Percentiles rank a stretch among this genome's conserved stretches.
Evolutionary conservation across 2,113 vertebrate species (phyloP).

Genomic region (Orycteropus afer): DNA sequence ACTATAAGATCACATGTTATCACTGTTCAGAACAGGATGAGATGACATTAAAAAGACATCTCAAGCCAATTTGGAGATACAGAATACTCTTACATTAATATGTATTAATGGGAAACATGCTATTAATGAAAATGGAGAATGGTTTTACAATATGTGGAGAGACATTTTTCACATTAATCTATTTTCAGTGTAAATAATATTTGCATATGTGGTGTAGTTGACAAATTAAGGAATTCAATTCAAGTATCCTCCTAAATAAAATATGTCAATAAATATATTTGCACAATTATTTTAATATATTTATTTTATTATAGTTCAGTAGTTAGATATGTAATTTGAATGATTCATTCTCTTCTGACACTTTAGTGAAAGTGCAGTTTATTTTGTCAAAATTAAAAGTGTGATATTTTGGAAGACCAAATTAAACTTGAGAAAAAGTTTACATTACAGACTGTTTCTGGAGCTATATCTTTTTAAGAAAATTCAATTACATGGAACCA

Average conservation of each 20-base stretch:
- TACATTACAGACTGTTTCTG: not conserved
- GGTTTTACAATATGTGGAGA: not conserved
- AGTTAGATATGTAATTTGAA: not conserved
- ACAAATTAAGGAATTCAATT: not conserved
- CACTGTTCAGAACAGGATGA: not conserved
- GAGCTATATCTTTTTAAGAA: too few relatives aligned
- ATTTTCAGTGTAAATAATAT: not conserved
- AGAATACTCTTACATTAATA: too few relatives aligned
- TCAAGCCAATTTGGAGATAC: not conserved
- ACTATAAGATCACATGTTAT: not conserved
- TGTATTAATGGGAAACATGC: not conserved
- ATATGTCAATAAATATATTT: not conserved
- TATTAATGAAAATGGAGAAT: not conserved
- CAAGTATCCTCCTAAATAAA: not conserved
- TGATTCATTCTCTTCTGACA: not conserved
- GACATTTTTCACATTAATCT: not conserved
- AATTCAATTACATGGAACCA: too few relatives aligned
- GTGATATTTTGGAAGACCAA: not conserved
- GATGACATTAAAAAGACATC: not conserved
- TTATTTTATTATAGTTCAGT: not conserved
- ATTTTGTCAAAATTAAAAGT: not conserved
- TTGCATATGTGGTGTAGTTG: not conserved
- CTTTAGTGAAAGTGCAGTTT: not conserved
- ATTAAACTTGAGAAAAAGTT: not conserved
- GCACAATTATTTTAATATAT: not conserved